phyloP scores from a whole-genome alignment of 2,888 invertebrate genomes.

The Drosophila lutescens region DNA sequence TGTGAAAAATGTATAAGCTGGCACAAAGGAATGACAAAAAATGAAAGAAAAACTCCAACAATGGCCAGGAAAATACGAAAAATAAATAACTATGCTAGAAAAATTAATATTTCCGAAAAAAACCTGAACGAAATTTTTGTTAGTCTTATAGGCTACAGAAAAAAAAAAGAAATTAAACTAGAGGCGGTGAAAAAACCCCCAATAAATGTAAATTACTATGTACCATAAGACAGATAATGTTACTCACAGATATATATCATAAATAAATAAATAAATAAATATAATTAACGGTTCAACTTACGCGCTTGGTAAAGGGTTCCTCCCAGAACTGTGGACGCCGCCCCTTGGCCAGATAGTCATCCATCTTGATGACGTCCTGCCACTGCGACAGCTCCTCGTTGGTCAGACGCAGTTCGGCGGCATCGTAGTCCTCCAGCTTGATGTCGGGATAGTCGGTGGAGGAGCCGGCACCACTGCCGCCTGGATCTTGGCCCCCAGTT shows the following conservation, averaged over 20 bases:
- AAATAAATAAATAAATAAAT: too few relatives aligned
- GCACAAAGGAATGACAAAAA: too few relatives aligned
- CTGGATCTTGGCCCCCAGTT: slow-evolving; percentile 12
- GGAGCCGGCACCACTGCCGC: slow-evolving; percentile 17
- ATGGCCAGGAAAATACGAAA: too few relatives aligned
- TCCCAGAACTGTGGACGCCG: slow-evolving; percentile 96
- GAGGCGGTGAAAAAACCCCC: too few relatives aligned
- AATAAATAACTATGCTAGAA: too few relatives aligned
- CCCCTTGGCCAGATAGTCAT: slow-evolving; percentile 93
- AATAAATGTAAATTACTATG: too few relatives aligned
- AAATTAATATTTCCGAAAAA: too few relatives aligned
- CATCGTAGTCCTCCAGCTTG: slow-evolving; percentile 81
- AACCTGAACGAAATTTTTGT: not conserved
- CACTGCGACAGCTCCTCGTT: slow-evolving; percentile 83
- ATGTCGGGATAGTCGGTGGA: slow-evolving; percentile 70
- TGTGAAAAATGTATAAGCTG: too few relatives aligned
- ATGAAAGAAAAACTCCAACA: too few relatives aligned
- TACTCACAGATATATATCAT: too few relatives aligned
- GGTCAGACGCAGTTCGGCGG: slow-evolving; percentile 78
- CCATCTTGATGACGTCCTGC: slow-evolving; percentile 92
- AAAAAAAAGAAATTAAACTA: too few relatives aligned
- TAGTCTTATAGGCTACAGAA: not conserved
- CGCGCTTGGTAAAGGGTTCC: slow-evolving; percentile 93
- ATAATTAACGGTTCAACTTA: slow-evolving; percentile 39
- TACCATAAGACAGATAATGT: too few relatives aligned